Percentiles rank a stretch among this genome's conserved stretches.
Conservation (phyloP, 1,140 invertebrate genomes). For the Eriosoma lanigerum region DNA sequence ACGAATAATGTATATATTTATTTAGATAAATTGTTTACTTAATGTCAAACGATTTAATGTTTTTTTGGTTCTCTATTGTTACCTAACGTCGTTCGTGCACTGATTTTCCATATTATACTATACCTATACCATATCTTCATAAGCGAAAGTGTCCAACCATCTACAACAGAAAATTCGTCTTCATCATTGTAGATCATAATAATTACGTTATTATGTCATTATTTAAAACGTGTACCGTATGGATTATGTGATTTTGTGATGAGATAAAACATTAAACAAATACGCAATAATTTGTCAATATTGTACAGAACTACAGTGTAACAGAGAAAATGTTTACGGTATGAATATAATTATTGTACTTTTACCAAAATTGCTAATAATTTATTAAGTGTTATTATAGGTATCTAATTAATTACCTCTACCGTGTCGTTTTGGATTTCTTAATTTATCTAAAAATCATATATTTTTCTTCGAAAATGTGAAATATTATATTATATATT, state of each 20-base stretch:
- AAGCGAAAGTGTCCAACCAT: constrained; percentile 34
- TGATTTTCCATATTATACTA: constrained; percentile 10
- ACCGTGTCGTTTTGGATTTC: no score
- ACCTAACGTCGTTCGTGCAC: constrained; percentile 6
- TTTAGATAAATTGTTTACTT: neutral
- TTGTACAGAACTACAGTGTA: no score
- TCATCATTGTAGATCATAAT: constrained; percentile 9
- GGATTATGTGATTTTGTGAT: neutral
- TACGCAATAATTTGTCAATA: no score
- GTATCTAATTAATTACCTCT: no score
- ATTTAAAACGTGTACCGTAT: neutral
- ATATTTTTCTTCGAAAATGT: no score
- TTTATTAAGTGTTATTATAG: no score
- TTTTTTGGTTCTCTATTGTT: constrained; percentile 9
- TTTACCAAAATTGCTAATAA: no score
- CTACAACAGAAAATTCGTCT: constrained; percentile 9
- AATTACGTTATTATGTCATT: constrained; percentile 22
- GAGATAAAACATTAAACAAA: neutral
- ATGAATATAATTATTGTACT: no score
- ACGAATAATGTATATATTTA: no score
- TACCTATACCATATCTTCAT: neutral
- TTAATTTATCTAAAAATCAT: no score
- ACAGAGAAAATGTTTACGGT: no score
- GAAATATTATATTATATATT: no score
- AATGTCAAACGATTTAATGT: neutral